Evolutionary conservation across 2,797 vertebrate genomes (phyloP).

Genomic region (Microctenopoma stevenorrisi): DNA sequence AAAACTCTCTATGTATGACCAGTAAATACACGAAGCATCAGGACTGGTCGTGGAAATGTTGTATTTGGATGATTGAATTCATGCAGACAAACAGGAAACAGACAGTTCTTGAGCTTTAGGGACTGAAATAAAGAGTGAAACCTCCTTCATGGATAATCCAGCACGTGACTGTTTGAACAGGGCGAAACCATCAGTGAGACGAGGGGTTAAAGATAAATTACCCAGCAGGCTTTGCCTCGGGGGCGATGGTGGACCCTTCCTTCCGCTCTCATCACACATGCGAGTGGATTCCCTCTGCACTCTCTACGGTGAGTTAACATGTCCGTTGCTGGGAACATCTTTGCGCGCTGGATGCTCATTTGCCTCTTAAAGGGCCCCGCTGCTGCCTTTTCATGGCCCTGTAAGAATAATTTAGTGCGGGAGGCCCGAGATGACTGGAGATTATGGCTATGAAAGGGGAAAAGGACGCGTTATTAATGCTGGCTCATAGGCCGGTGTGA

Average conservation of each 20-base stretch:
- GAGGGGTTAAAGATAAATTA: constrained; percentile 52
- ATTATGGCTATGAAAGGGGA: constrained; percentile 68
- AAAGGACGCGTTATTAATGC: constrained; percentile 72
- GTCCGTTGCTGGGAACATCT: constrained; percentile 70
- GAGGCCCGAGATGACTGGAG: constrained; percentile 70
- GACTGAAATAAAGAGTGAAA: not conserved
- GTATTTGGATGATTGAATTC: too few species aligned
- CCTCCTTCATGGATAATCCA: constrained; percentile 6
- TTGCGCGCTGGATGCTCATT: constrained; percentile 71
- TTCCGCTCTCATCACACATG: constrained; percentile 35
- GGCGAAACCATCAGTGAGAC: constrained; percentile 33
- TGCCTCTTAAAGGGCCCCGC: constrained; percentile 73
- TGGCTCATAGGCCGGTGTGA: constrained; percentile 52
- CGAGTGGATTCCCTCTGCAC: constrained; percentile 38
- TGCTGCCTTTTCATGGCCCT: constrained; percentile 70
- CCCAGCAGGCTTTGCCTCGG: constrained; percentile 55
- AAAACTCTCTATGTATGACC: too few species aligned
- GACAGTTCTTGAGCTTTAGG: too few species aligned
- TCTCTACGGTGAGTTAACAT: constrained; percentile 57
- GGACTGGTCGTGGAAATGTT: too few species aligned
- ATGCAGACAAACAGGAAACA: too few species aligned
- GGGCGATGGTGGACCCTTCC: constrained; percentile 28
- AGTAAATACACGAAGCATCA: too few species aligned
- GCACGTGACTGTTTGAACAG: constrained; percentile 10
- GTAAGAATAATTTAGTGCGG: constrained; percentile 73